Percentiles rank a stretch among this genome's conserved stretches.
phyloP scores from a whole-genome alignment of 1,140 invertebrate species.

The Geopemphigus sp. region DNA sequence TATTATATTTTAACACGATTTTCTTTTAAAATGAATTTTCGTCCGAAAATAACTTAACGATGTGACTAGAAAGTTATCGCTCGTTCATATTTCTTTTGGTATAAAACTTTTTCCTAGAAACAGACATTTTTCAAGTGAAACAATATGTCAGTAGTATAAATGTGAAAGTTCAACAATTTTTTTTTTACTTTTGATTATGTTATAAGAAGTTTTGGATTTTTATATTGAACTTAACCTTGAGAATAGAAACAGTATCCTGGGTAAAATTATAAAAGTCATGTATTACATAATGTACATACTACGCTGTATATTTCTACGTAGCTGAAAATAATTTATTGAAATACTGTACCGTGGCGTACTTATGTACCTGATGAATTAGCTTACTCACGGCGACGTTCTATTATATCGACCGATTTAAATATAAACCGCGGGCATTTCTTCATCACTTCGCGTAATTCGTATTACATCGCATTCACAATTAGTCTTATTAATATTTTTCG shows the following conservation, averaged over 20 bases:
- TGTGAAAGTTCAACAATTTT: not conserved
- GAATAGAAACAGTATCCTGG: too few species aligned
- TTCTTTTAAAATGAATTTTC: not conserved
- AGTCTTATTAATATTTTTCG: slow-evolving; percentile 25
- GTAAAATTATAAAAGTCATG: not conserved
- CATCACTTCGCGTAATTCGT: not conserved
- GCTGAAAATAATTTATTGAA: not conserved
- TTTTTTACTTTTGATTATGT: not conserved
- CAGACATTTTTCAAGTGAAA: not conserved
- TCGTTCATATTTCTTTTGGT: not conserved
- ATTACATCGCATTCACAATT: slow-evolving; percentile 12
- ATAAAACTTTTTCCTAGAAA: not conserved
- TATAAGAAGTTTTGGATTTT: not conserved
- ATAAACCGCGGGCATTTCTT: slow-evolving; percentile 14
- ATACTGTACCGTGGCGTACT: not conserved
- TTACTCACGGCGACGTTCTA: not conserved
- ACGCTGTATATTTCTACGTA: not conserved
- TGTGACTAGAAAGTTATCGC: not conserved
- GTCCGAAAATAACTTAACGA: not conserved
- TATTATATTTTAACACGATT: not conserved
- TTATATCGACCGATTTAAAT: slow-evolving; percentile 1
- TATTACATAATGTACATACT: not conserved
- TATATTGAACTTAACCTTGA: not conserved
- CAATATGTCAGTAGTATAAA: slow-evolving; percentile 2
- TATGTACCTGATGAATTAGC: not conserved